Conservation (phyloP, 2,797 vertebrate genomes). For the Amblyraja radiata region DNA sequence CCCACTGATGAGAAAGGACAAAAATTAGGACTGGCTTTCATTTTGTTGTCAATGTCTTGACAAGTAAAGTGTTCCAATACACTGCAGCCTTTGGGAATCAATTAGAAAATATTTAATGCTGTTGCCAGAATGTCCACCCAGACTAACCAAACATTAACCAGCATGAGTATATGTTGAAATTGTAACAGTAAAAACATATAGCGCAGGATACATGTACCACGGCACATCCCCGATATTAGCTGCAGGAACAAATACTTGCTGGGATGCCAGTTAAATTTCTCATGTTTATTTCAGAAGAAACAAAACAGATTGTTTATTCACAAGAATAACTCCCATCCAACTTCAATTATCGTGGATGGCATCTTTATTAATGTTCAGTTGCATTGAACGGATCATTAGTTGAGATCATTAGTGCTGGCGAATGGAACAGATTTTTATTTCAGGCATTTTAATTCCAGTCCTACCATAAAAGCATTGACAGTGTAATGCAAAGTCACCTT, state of each 20-base stretch:
- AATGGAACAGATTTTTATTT: background rate
- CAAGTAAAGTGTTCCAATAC: background rate
- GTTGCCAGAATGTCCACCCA: too few relatives aligned
- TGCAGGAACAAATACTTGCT: background rate
- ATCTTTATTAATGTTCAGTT: too few relatives aligned
- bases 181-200: background rate
- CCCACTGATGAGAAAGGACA: slow-evolving; percentile 12
- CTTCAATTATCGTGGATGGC: background rate
- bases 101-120: background rate
- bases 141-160: background rate
- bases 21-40: background rate
- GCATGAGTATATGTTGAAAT: background rate
- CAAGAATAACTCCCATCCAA: background rate
- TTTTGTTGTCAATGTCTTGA: background rate
- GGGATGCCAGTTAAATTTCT: background rate
- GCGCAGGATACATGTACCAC: background rate
- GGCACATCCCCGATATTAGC: background rate
- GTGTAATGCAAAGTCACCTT: background rate
- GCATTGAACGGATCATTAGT: background rate
- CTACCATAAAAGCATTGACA: background rate
- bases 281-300: background rate
- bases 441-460: background rate
- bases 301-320: background rate
- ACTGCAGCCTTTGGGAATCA: background rate
- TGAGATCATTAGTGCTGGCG: background rate